Base-by-base conservation (phyloP, 2,113 vertebrate species). In the Sclerurus mexicanus region DNA sequence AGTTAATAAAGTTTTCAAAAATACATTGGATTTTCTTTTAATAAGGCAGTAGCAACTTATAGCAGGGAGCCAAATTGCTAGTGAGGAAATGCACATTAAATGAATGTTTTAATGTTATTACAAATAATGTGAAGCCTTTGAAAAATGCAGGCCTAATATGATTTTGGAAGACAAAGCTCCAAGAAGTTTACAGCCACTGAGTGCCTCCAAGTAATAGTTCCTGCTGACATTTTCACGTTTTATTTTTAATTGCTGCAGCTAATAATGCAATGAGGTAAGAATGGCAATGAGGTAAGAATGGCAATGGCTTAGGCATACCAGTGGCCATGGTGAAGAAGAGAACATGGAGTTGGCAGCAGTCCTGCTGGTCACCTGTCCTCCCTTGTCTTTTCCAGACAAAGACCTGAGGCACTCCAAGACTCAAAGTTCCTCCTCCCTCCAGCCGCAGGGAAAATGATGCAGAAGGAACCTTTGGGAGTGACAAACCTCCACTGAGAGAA, bases 1-100 rank as follows among this genome's bases (percentile, higher is more conserved):
- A 94, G 90, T 96, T 96, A 93, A 94, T 87, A 94, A 90, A 35
- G 44, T 90, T 93, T 93, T 94, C 33, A 37, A 81, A 97, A 96
- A 79, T 33, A 73, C 19, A 53, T 3, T 59, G 74, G 42, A 66
- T 92, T 64, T 95, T 80, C 52, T 90, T 91, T 86, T 87, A 97
- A 74, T 74, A 93, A 93, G 85, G 85, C 49, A 88, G 47, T 71
- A 77, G 62, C 31, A 63, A n/a, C 81, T 92, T 90, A 76, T 91
- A 96, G 74, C 84, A 92, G 91, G 74, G 35, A 91, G 39, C 64
- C 30, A 92, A 74, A 93, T n/a, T 97, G 78, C 87, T 95, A 76
- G 53, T 59, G 69, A 94, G 87, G 66, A 94, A 93, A 94, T 64
- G 58, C 62, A 93, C 85, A 94, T 93, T 96, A 95, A 96, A 94